Conservation (phyloP, 2,888 invertebrate genomes). For the Brenthis ino region DNA sequence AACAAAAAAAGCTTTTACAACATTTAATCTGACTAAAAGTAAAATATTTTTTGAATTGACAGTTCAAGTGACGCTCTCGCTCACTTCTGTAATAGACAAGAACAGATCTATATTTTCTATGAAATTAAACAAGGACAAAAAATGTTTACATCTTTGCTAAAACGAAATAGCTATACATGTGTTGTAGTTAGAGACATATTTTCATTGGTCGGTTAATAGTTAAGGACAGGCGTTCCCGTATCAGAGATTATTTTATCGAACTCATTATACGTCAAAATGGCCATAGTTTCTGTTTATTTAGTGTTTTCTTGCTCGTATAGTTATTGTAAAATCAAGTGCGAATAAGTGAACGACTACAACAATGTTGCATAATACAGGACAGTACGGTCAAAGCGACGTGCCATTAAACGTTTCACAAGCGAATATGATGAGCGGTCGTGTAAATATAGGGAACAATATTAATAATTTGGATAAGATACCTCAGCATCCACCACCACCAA, state of each 20-base stretch:
- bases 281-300: constrained; percentile 62
- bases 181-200: not conserved
- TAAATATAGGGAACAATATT: constrained; percentile 58
- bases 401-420: constrained; percentile 60
- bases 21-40: constrained; percentile 14
- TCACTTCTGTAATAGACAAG: constrained; percentile 2
- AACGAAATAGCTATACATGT: constrained; percentile 19
- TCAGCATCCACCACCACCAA: constrained; percentile 50
- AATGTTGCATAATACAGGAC: constrained; percentile 73
- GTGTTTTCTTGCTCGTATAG: constrained; percentile 38
- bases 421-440: constrained; percentile 56
- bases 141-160: constrained; percentile 25
- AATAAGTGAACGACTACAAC: constrained; percentile 37
- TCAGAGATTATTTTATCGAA: constrained; percentile 30
- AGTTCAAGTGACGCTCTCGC: not conserved
- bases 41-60: constrained; percentile 15
- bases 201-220: constrained; percentile 18
- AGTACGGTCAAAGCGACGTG: constrained; percentile 63
- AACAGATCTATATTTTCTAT: not conserved
- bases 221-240: constrained; percentile 35
- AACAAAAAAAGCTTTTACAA: not conserved
- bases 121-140: constrained; percentile 6
- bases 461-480: constrained; percentile 60
- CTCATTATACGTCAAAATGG: constrained; percentile 60
- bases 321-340: constrained; percentile 37